Evolutionary conservation across 92 coral and sea anemone genomes (phyloP).

Genomic region (Umimayanthus chanpuru): DNA sequence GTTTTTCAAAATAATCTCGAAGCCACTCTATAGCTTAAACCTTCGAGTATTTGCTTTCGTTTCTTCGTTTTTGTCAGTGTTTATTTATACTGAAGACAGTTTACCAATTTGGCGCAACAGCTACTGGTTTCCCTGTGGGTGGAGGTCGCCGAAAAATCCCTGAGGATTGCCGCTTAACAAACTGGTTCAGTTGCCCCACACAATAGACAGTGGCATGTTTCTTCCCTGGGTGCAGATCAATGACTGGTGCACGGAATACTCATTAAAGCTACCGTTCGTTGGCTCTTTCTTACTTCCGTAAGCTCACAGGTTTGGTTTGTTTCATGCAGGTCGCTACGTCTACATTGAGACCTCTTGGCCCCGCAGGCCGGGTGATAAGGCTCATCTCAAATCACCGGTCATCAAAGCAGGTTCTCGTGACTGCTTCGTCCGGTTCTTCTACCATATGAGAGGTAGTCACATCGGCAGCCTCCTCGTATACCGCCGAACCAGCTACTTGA

Average conservation of each 20-base stretch:
- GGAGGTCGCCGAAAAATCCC: too few relatives aligned
- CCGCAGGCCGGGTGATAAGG: constrained; percentile 88
- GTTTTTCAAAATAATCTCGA: too few relatives aligned
- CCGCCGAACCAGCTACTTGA: constrained; percentile 38
- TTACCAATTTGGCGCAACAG: neutral
- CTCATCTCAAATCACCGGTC: constrained; percentile 86
- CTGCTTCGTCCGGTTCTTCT: constrained; percentile 88
- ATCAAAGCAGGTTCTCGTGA: constrained; percentile 68
- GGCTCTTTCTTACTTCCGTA: too few relatives aligned
- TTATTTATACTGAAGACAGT: neutral
- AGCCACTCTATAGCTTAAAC: neutral
- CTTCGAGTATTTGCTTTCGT: neutral
- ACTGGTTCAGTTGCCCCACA: too few relatives aligned
- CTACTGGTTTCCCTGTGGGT: too few relatives aligned
- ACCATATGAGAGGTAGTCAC: constrained; percentile 91
- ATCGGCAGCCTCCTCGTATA: constrained; percentile 89
- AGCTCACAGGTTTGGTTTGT: neutral
- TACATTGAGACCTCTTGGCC: constrained; percentile 98
- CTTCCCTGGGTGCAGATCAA: too few relatives aligned
- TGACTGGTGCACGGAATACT: too few relatives aligned
- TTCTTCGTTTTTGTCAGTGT: neutral
- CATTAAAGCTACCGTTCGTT: too few relatives aligned
- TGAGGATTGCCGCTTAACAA: too few relatives aligned
- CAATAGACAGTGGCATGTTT: too few relatives aligned
- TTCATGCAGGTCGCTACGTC: constrained; percentile 78